Percentiles rank a stretch among this genome's conserved stretches.
These are phyloP conservation scores for Stenoptilia bipunctidactyla DNA, from an alignment of 2,888 invertebrate species.

Conservation along the genomic window DNA sequence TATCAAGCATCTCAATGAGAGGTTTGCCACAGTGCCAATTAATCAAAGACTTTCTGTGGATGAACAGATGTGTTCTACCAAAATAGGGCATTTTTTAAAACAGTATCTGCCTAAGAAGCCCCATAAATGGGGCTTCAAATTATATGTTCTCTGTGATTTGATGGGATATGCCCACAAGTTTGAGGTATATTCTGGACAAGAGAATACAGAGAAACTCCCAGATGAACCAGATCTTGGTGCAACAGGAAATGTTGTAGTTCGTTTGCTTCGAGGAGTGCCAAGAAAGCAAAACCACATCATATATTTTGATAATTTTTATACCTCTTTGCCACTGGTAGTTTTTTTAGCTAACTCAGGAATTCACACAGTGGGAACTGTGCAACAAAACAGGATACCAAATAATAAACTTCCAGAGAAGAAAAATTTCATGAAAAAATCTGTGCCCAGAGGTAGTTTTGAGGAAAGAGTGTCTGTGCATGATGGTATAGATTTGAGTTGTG, in stretches of 20 bases:
- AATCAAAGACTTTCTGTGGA: constrained; percentile 23
- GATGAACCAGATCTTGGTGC: constrained; percentile 22
- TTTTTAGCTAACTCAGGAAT: constrained; percentile 24
- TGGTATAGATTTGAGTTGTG: constrained; percentile 25
- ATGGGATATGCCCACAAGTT: constrained; percentile 18
- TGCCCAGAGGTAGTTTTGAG: constrained; percentile 29
- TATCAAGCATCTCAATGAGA: constrained; percentile 22
- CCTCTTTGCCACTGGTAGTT: constrained; percentile 21
- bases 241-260: constrained; percentile 21
- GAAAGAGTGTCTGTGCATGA: constrained; percentile 26
- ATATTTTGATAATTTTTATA: constrained; percentile 26
- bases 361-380: constrained; percentile 24
- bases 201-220: constrained; percentile 21
- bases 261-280: constrained; percentile 22
- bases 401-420: constrained; percentile 26
- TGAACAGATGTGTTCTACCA: too few species aligned
- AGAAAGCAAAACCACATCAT: constrained; percentile 22
- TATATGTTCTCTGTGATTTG: constrained; percentile 1
- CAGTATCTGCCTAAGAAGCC: constrained; percentile 14
- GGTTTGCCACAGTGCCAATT: constrained; percentile 22
- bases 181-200: constrained; percentile 28
- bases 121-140: constrained; percentile 2
- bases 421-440: constrained; percentile 16
- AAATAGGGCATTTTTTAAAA: constrained; percentile 20
- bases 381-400: constrained; percentile 26